These are phyloP conservation scores for Gandaritis pyraliata DNA, from an alignment of 2,888 invertebrate genomes.

Conservation along the genomic window DNA sequence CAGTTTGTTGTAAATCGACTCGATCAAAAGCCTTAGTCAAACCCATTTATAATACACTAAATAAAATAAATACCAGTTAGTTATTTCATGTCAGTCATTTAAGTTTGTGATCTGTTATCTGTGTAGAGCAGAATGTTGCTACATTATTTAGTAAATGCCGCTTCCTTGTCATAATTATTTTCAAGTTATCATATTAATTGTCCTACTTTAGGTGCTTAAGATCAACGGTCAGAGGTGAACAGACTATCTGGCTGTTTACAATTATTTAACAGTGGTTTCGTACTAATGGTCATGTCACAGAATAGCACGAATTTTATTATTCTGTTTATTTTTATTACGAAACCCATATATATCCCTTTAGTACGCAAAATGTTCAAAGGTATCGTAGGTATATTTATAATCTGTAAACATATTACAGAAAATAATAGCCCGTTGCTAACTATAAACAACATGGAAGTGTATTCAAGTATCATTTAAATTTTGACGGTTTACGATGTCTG, in stretches of 20 bases:
- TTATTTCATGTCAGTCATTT: slow-evolving; percentile 17
- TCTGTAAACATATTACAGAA: neutral
- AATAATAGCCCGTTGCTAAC: neutral
- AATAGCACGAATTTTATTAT: slow-evolving; percentile 2
- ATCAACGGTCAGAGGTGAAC: slow-evolving; percentile 27
- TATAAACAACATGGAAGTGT: neutral
- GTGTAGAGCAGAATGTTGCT: slow-evolving; percentile 27
- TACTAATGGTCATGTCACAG: slow-evolving; percentile 23
- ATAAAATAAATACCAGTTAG: slow-evolving; percentile 12
- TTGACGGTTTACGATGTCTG: slow-evolving; percentile 49
- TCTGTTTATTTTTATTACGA: neutral
- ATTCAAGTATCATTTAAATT: slow-evolving; percentile 26
- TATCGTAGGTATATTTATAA: neutral
- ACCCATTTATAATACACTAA: slow-evolving; percentile 11
- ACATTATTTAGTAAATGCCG: slow-evolving; percentile 33
- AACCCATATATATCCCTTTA: neutral
- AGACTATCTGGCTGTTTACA: slow-evolving; percentile 33
- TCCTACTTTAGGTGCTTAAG: slow-evolving; percentile 41
- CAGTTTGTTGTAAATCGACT: slow-evolving; percentile 19
- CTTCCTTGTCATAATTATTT: slow-evolving; percentile 30
- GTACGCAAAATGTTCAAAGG: neutral
- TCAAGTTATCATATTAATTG: slow-evolving; percentile 38
- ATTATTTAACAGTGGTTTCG: slow-evolving; percentile 32
- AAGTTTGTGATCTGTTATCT: slow-evolving; percentile 26
- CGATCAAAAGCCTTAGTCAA: slow-evolving; percentile 26